phyloP scores from a whole-genome alignment of 1,140 invertebrate genomes.

The Colletes latitarsis region DNA sequence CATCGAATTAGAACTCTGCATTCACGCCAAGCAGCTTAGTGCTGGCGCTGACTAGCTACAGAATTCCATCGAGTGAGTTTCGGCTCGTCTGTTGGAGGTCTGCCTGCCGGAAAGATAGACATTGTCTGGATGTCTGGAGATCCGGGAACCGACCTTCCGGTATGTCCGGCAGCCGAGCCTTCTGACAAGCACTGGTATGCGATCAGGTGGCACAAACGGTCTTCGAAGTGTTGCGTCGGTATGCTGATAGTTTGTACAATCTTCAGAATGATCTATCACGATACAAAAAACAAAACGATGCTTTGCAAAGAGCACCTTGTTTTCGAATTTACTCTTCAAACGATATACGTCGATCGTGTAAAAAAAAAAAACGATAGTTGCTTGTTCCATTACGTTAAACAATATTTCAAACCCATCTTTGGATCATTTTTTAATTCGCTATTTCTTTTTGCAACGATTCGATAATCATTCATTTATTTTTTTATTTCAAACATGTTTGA shows the following conservation, averaged over 20 bases:
- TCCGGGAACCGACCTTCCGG: slow-evolving; percentile 58
- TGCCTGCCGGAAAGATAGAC: slow-evolving; percentile 62
- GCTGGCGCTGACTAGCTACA: neutral
- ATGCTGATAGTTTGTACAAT: slow-evolving; percentile 67
- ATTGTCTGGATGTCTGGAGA: slow-evolving; percentile 65
- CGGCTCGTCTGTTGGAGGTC: slow-evolving; percentile 50
- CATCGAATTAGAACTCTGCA: neutral
- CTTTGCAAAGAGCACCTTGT: too few species aligned
- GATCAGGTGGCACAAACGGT: slow-evolving; percentile 67
- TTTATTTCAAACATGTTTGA: too few species aligned
- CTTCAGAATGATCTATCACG: slow-evolving; percentile 43
- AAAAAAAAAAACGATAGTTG: too few species aligned
- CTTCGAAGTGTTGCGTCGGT: slow-evolving; percentile 68
- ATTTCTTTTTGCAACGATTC: too few species aligned
- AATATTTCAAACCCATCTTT: too few species aligned
- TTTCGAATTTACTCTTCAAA: too few species aligned
- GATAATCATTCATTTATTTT: too few species aligned
- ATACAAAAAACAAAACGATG: neutral
- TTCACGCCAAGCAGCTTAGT: neutral
- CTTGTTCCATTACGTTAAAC: too few species aligned
- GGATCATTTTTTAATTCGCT: too few species aligned
- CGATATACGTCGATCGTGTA: too few species aligned
- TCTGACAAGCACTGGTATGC: slow-evolving; percentile 63
- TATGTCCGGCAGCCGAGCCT: slow-evolving; percentile 61
- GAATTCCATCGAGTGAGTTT: slow-evolving; percentile 52